Evolutionary conservation across 2,888 invertebrate species (phyloP), one percentile per base, ranked within the genome.

Genomic region (Caenorhabditis sulstoni): DNA sequence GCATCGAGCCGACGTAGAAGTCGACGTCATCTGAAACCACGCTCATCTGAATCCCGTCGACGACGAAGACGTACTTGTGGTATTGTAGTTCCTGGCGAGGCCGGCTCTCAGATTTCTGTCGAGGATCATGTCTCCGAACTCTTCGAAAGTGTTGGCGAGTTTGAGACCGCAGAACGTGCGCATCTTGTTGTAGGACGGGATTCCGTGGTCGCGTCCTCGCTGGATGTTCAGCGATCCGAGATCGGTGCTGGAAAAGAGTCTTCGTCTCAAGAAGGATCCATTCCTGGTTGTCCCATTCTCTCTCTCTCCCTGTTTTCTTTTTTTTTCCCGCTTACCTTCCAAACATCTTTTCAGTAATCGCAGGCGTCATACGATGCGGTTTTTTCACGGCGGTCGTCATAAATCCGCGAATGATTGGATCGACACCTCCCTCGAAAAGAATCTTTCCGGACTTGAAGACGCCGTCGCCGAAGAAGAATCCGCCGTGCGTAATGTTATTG

Each of bases 401-500:
- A 47, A 89, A 85, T 66, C 89, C 89, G 1, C 88, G 82, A 29
- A 90, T 65, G 53, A 89, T 88, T 9, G 89, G 89, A 58, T 89
- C 89, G 58, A 89, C 79, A 16, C 88, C 89, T 23, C 88, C 98
- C 92, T 99, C 97, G 86, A 97, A 96, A 0, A 97, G 94, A 1
- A 97, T 91, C 81, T 97, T 92, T 94, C 96, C 97, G 0, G 98
- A 97, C 0, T 98, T 94, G 91, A 99, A 98, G 91, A 99, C 98
- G 0, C 98, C 97, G 90, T 96, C 94, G 66, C 96, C 94, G 14
- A 99, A 92, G 8, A 94, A 93, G 64, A 99, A 92, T 90, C 97
- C 94, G 0, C 98, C 97, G 91, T 96, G 94, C 0, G 94, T 93
- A 84, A 97, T 97, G 0, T 91, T 91, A 70, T 94, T 93, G 90